phyloP scores from a whole-genome alignment of 2,113 vertebrate species.

The Bufo bufo region DNA sequence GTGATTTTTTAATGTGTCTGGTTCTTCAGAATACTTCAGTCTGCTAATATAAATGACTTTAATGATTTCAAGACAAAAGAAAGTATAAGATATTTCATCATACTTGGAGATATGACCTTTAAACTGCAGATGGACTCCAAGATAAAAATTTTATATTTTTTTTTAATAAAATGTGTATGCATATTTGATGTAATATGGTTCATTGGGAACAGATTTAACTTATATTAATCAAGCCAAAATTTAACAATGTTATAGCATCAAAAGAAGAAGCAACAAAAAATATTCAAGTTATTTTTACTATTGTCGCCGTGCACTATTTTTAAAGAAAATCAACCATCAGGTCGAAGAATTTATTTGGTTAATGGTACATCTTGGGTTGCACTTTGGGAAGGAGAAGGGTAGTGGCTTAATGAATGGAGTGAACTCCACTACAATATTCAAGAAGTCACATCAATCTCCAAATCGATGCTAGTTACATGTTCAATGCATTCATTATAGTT shows the following conservation, averaged over 20 bases:
- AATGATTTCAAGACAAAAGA: background rate
- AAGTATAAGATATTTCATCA: background rate
- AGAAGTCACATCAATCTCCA: too few relatives aligned
- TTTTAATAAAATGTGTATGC: background rate
- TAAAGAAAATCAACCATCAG: background rate
- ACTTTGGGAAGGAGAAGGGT: too few relatives aligned
- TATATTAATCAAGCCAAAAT: constrained; percentile 1
- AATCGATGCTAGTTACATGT: too few relatives aligned
- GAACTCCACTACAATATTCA: too few relatives aligned
- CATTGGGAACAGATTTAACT: constrained; percentile 4
- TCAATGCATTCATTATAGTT: too few relatives aligned
- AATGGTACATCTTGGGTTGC: too few relatives aligned
- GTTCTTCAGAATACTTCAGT: background rate
- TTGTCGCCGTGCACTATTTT: background rate
- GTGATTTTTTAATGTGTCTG: background rate
- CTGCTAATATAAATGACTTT: background rate
- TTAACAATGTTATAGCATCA: background rate
- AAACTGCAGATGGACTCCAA: background rate
- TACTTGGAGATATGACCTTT: background rate
- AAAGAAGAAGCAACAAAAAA: background rate
- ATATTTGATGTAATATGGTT: background rate
- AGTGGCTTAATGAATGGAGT: too few relatives aligned
- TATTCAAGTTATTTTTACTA: background rate
- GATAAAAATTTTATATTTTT: background rate
- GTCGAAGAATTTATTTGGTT: background rate